Conservation (phyloP, 2,888 invertebrate genomes). For the Nemoura dubitans region DNA sequence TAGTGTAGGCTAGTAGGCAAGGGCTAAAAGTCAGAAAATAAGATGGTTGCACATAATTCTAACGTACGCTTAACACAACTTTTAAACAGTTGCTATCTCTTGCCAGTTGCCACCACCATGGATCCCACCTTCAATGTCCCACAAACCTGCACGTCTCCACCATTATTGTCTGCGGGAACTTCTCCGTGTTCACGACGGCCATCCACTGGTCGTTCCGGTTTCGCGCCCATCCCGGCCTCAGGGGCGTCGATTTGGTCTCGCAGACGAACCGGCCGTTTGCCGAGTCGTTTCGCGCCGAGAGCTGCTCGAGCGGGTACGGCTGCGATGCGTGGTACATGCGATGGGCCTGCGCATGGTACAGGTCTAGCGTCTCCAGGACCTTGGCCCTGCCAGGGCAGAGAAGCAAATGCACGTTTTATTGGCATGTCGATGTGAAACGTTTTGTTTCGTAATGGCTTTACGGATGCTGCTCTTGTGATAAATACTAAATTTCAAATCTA, state of each 20-base stretch:
- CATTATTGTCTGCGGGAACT: conserved; percentile 56
- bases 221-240: conserved; percentile 57
- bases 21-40: too few relatives aligned
- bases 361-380: conserved; percentile 54
- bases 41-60: too few relatives aligned
- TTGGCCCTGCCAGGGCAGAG: conserved; percentile 53
- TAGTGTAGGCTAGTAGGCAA: too few relatives aligned
- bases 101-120: too few relatives aligned
- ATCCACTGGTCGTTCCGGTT: conserved; percentile 57
- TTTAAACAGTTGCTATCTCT: too few relatives aligned
- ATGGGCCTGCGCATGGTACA: conserved; percentile 54
- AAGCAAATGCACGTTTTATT: background rate
- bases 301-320: conserved; percentile 54
- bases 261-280: conserved; percentile 56
- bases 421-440: background rate
- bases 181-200: conserved; percentile 56
- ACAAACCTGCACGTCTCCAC: conserved; percentile 57
- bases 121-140: too few relatives aligned
- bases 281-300: conserved; percentile 51
- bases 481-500: too few relatives aligned
- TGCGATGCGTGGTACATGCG: conserved; percentile 56
- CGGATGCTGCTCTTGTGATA: too few relatives aligned
- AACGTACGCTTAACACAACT: too few relatives aligned
- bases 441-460: background rate
- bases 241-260: conserved; percentile 56